phyloP scores from a whole-genome alignment of 2,113 vertebrate species.

The Acanthochromis polyacanthus region DNA sequence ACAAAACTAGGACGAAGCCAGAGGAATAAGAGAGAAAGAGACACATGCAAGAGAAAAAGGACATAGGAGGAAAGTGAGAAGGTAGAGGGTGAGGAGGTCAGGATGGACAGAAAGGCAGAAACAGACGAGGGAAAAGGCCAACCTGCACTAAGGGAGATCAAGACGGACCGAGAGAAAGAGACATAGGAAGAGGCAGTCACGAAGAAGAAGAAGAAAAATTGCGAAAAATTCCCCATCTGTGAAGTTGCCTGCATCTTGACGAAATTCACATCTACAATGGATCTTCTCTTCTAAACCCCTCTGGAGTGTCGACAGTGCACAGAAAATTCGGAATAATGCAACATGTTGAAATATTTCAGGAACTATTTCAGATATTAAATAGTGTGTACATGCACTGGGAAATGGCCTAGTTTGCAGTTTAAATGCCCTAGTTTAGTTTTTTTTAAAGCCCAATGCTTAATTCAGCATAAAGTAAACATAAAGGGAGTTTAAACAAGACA shows the following conservation, averaged over 20 bases:
- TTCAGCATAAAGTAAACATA: slow-evolving; percentile 30
- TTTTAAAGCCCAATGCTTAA: slow-evolving; percentile 32
- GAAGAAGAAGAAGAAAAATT: not conserved
- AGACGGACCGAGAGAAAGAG: slow-evolving; percentile 13
- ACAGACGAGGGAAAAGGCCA: slow-evolving; percentile 41
- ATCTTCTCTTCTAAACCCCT: slow-evolving; percentile 39
- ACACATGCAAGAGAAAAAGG: slow-evolving; percentile 32
- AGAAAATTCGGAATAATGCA: slow-evolving; percentile 46
- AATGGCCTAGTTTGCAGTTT: slow-evolving; percentile 56
- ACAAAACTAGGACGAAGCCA: slow-evolving; percentile 79
- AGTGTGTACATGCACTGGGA: slow-evolving; percentile 6
- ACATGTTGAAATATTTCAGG: slow-evolving; percentile 53
- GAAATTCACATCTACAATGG: slow-evolving; percentile 33
- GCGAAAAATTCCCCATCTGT: slow-evolving; percentile 15
- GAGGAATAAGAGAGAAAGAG: slow-evolving; percentile 32
- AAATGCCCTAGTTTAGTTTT: slow-evolving; percentile 56
- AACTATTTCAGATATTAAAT: slow-evolving; percentile 56
- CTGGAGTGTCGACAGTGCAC: slow-evolving; percentile 7
- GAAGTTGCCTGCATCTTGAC: slow-evolving; percentile 39
- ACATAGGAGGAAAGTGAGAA: slow-evolving; percentile 46
- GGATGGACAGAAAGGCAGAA: slow-evolving; percentile 20
- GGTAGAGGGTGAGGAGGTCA: slow-evolving; percentile 53
- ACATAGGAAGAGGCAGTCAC: not conserved
- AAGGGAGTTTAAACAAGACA: slow-evolving; percentile 14
- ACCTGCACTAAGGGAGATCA: slow-evolving; percentile 20